Evolutionary conservation across 2,888 invertebrate genomes (phyloP), one percentile per base, ranked within the genome.

Genomic region (Tupiocoris notatus): DNA sequence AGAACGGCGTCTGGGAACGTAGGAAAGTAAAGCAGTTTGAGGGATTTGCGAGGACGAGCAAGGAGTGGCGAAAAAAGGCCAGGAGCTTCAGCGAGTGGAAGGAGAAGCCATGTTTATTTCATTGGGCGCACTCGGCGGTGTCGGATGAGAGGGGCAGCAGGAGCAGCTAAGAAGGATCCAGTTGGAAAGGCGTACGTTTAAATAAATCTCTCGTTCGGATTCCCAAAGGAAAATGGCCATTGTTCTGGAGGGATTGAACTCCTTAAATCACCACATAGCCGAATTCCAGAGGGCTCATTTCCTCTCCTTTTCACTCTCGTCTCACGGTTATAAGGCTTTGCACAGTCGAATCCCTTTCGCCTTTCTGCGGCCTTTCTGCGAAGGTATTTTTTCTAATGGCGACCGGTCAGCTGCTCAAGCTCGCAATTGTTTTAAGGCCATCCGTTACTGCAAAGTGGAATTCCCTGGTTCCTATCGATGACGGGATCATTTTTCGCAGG

Each of bases 211-310:
- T 56, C 67, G 67, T 67, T 54, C 20, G 67, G 56, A 54, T 56
- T 54, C 67, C 67, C 39, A 67, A 67, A 67, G 67, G 67, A 67
- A 67, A 56, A 67, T 67, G 67, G 67, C 56, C 67, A 67, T 67
- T 67, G 67, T 67, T 67, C 56, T 56, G 56, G 57, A 22, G 56
- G 67, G 67, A 67, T 67, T 67, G 67, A 67, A 67, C 67, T 67
- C 21, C 67, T 67, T 67, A 56, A 67, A 67, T 67, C 67, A 67
- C 67, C 57, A 67, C 67, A 21, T 9, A 24, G 56, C 67, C 56
- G 57, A 67, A 67, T 67, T 56, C 67, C 22, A 3, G 57, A 67
- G 9, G 67, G 56, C 56, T 67, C 67, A 9, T 67, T 56, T 56
- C 67, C 67, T 67, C 22, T 18, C 24, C n/a, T 39, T 39, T 39